Evolutionary conservation across 2,797 vertebrate species (phyloP).

Genomic region (Eptatretus atami): DNA sequence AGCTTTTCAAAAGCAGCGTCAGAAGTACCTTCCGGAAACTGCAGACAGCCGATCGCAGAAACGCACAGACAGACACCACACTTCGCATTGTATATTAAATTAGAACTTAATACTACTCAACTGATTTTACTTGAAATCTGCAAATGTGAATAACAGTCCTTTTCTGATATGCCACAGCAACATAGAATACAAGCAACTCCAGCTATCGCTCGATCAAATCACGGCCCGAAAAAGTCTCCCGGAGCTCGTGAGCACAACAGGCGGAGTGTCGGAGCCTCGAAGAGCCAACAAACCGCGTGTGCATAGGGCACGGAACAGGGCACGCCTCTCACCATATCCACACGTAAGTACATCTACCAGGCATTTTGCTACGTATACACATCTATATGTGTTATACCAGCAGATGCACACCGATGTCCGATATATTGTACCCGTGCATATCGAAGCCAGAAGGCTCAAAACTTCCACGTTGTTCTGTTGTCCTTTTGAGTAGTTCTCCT

Average conservation of each 20-base stretch:
- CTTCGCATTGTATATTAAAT: too few species aligned
- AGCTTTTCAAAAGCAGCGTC: too few species aligned
- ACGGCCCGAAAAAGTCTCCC: slow-evolving; percentile 40
- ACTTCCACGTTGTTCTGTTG: too few species aligned
- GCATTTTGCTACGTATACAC: slow-evolving; percentile 7
- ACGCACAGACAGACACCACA: too few species aligned
- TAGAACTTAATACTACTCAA: neutral
- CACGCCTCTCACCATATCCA: slow-evolving; percentile 60
- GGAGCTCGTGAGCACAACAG: slow-evolving; percentile 27
- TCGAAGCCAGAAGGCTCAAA: too few species aligned
- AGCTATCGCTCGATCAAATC: slow-evolving; percentile 76
- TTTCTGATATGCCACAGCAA: slow-evolving; percentile 24
- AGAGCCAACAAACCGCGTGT: slow-evolving; percentile 35
- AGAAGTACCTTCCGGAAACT: too few species aligned
- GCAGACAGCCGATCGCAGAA: too few species aligned
- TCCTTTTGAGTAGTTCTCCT: too few species aligned
- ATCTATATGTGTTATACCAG: slow-evolving; percentile 11
- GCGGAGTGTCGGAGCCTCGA: slow-evolving; percentile 31
- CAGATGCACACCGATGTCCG: neutral
- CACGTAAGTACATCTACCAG: slow-evolving; percentile 25
- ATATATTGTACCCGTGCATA: too few species aligned
- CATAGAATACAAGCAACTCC: slow-evolving; percentile 76
- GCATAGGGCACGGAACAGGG: slow-evolving; percentile 40
- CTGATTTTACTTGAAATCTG: neutral
- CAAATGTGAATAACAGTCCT: neutral